Conservation (phyloP, 2,797 vertebrate species). For the Notamacropus eugenii region DNA sequence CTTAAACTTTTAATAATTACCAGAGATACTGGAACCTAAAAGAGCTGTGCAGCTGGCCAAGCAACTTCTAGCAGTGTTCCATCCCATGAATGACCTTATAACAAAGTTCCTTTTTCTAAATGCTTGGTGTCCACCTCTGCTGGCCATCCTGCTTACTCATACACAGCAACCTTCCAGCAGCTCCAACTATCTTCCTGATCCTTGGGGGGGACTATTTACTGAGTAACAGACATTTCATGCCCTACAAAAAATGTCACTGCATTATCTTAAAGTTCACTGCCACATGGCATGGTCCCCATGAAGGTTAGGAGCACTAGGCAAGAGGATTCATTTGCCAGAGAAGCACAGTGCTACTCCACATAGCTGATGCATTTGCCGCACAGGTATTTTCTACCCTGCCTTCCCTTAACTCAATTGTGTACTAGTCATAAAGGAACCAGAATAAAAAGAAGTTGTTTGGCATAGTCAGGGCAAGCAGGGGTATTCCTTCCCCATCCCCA, state of each 20-base stretch:
- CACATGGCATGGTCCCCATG: not conserved
- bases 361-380: not conserved
- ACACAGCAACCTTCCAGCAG: not conserved
- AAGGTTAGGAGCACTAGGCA: not conserved
- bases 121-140: not conserved
- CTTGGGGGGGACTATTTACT: not conserved
- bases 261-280: not conserved
- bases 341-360: not conserved
- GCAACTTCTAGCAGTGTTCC: not conserved
- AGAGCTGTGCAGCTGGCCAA: not conserved
- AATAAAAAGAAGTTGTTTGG: not conserved
- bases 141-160: not conserved
- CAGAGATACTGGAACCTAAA: not conserved
- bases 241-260: not conserved
- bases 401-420: not conserved
- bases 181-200: not conserved
- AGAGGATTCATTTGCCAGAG: not conserved
- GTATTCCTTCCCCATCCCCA: not conserved
- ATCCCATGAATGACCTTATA: not conserved
- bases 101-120: not conserved
- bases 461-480: not conserved
- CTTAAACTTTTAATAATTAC: not conserved
- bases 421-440: not conserved
- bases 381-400: not conserved
- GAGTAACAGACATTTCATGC: not conserved